Conservation (phyloP, 1,140 invertebrate genomes). For the Ladona fulva region DNA sequence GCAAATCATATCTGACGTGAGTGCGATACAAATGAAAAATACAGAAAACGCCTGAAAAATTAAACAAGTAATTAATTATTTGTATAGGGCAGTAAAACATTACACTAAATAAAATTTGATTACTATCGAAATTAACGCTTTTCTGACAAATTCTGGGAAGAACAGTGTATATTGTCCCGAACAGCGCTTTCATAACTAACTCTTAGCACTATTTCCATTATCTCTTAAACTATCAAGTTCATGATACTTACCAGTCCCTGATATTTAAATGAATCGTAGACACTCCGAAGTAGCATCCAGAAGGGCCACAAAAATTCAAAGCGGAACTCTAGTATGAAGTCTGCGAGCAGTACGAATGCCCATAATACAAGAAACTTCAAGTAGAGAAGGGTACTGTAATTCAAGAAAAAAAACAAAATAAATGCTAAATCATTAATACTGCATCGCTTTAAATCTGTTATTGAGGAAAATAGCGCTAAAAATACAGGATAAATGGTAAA, state of each 20-base stretch:
- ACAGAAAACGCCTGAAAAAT: slow-evolving; percentile 89
- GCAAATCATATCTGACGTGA: slow-evolving; percentile 98
- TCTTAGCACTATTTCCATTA: too few species aligned
- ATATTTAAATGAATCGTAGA: slow-evolving; percentile 97
- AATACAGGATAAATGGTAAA: too few species aligned
- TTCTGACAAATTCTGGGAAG: slow-evolving; percentile 14
- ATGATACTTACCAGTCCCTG: slow-evolving; percentile 84
- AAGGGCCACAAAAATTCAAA: slow-evolving; percentile 99
- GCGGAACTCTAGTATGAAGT: slow-evolving; percentile 96
- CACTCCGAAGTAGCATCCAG: slow-evolving; percentile 90
- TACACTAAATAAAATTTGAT: slow-evolving; percentile 6
- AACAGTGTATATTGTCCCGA: too few species aligned
- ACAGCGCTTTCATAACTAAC: too few species aligned
- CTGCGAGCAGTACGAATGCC: slow-evolving; percentile 89
- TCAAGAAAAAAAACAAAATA: neutral
- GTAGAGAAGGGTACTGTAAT: slow-evolving; percentile 83
- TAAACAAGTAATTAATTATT: slow-evolving; percentile 22
- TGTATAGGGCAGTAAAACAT: neutral
- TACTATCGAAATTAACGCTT: slow-evolving; percentile 14
- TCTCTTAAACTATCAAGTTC: too few species aligned
- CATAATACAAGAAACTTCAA: slow-evolving; percentile 93
- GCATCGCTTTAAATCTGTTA: too few species aligned
- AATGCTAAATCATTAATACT: too few species aligned
- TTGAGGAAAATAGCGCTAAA: too few species aligned
- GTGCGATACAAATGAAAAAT: slow-evolving; percentile 95